These are phyloP conservation scores for Drosophila falleni DNA, from an alignment of 2,888 invertebrate species.

Conservation along the genomic window DNA sequence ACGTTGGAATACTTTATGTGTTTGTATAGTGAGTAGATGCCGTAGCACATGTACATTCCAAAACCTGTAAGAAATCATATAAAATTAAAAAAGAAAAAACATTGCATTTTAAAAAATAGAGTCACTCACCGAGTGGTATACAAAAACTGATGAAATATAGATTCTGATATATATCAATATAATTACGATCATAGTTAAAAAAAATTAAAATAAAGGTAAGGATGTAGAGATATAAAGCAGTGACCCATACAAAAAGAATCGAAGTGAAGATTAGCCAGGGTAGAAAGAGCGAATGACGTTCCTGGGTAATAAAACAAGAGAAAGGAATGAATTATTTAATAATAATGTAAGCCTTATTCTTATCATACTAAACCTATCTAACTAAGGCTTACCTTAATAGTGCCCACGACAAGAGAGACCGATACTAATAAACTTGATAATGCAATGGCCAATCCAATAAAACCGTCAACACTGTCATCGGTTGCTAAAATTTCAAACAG, in stretches of 20 bases:
- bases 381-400: neutral
- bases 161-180: too few relatives aligned
- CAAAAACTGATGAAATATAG: neutral
- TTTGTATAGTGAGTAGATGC: slow-evolving; percentile 1
- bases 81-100: neutral
- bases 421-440: neutral
- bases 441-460: neutral
- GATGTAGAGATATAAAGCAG: neutral
- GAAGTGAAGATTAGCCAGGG: neutral
- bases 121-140: neutral
- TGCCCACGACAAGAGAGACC: neutral
- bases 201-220: too few relatives aligned
- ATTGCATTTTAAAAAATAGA: too few relatives aligned
- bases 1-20: neutral
- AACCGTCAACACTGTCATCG: too few relatives aligned
- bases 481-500: too few relatives aligned
- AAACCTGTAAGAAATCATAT: neutral
- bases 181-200: neutral
- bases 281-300: neutral
- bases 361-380: neutral
- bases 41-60: neutral
- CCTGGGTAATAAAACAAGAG: neutral
- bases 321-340: neutral
- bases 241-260: neutral
- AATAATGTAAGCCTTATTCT: neutral